Evolutionary conservation across 2,888 invertebrate genomes (phyloP).

Genomic region (Amiota minor): DNA sequence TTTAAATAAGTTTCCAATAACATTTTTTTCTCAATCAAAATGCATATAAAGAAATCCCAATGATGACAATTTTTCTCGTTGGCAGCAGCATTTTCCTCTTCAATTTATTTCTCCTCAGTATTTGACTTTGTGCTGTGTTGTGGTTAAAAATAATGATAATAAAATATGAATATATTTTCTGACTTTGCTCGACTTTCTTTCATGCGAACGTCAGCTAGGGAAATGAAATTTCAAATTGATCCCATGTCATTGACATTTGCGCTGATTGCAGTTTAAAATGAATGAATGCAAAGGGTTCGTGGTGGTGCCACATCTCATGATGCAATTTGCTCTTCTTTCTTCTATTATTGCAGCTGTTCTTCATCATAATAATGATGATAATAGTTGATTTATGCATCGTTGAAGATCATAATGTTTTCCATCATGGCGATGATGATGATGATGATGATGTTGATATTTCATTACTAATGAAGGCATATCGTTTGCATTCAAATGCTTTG

Average conservation of each 20-base stretch:
- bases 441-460: neutral
- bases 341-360: neutral
- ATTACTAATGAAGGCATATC: too few species aligned
- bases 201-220: slow-evolving; percentile 8
- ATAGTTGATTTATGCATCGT: too few species aligned
- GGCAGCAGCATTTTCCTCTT: neutral
- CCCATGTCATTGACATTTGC: slow-evolving; percentile 23
- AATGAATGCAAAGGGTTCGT: neutral
- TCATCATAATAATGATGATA: neutral
- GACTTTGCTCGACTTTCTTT: neutral
- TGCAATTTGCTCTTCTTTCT: neutral
- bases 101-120: too few species aligned
- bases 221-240: slow-evolving; percentile 25
- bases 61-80: neutral
- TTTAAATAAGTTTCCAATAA: too few species aligned
- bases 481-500: too few species aligned
- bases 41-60: neutral
- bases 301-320: neutral
- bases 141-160: neutral
- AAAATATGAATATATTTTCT: neutral
- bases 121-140: too few species aligned
- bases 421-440: neutral
- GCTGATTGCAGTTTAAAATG: slow-evolving; percentile 24
- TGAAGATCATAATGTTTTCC: neutral
- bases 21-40: too few species aligned